Percentiles rank a stretch among this genome's conserved stretches.
Evolutionary conservation across 2,797 vertebrate genomes (phyloP).

Genomic region (Coregonus ussuriensis): DNA sequence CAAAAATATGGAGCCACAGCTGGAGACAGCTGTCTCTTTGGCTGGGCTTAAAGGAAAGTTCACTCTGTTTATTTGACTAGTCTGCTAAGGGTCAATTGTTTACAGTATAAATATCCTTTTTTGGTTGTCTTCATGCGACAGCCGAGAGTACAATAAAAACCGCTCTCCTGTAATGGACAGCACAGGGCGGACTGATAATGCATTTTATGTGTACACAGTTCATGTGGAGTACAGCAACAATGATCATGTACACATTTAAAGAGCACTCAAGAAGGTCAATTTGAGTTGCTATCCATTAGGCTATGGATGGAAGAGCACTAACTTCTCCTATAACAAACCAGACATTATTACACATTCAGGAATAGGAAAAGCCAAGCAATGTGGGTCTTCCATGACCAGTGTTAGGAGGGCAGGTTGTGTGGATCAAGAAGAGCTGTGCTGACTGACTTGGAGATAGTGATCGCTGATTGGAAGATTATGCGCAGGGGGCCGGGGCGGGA

Average conservation of each 20-base stretch:
- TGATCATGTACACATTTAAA: too few species aligned
- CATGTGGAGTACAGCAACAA: background rate
- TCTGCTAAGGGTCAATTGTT: slow-evolving; percentile 23
- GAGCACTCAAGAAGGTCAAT: too few species aligned
- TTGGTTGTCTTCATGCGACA: background rate
- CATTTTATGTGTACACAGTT: slow-evolving; percentile 25
- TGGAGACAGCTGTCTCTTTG: slow-evolving; percentile 34
- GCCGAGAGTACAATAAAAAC: slow-evolving; percentile 9
- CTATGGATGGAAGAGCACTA: too few species aligned
- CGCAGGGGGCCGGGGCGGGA: slow-evolving; percentile 31
- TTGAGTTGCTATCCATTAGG: too few species aligned
- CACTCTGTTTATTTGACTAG: slow-evolving; percentile 37
- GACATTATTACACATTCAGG: too few species aligned
- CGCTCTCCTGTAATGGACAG: slow-evolving; percentile 33
- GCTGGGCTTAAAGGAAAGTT: slow-evolving; percentile 14
- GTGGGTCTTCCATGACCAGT: background rate
- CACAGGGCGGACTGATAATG: slow-evolving; percentile 24
- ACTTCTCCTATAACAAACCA: too few species aligned
- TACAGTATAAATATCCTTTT: background rate
- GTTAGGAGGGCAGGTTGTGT: slow-evolving; percentile 20
- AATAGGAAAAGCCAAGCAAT: background rate
- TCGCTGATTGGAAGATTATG: slow-evolving; percentile 53
- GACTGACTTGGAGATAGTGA: slow-evolving; percentile 37
- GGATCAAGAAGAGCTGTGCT: slow-evolving; percentile 8
- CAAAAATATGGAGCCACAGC: slow-evolving; percentile 44